phyloP scores from a whole-genome alignment of 2,797 vertebrate species.

The Hemibagrus guttatus region DNA sequence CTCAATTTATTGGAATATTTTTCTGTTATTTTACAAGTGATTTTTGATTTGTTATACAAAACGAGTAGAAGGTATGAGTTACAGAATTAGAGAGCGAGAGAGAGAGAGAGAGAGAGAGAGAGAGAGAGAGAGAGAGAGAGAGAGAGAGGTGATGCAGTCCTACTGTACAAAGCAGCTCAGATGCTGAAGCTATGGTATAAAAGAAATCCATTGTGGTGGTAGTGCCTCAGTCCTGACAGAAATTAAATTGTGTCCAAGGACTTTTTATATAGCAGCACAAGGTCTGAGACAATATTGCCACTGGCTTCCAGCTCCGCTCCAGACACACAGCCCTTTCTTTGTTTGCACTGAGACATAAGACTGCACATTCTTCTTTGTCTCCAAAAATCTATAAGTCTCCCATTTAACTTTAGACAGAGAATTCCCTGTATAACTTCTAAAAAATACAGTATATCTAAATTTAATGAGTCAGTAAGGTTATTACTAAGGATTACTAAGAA shows the following conservation, averaged over 20 bases:
- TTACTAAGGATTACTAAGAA: conserved; percentile 28
- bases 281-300: conserved; percentile 70
- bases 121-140: conserved; percentile 23
- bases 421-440: conserved; percentile 33
- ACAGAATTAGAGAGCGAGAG: background rate
- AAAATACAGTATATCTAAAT: conserved; percentile 51
- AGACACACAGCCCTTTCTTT: conserved; percentile 60
- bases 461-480: conserved; percentile 18
- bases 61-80: background rate
- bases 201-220: conserved; percentile 76
- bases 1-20: background rate
- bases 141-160: conserved; percentile 12
- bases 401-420: conserved; percentile 50
- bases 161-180: conserved; percentile 66
- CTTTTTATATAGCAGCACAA: conserved; percentile 75
- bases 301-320: conserved; percentile 58
- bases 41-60: background rate
- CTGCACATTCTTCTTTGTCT: conserved; percentile 58
- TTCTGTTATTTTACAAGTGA: background rate
- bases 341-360: conserved; percentile 62
- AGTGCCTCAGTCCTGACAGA: conserved; percentile 74
- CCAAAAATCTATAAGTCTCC: conserved; percentile 41
- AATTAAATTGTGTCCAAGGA: conserved; percentile 79
- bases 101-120: conserved; percentile 16
- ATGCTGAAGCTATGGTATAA: conserved; percentile 68